phyloP scores from a whole-genome alignment of 2,113 vertebrate species.

The Malaclemys terrapin region DNA sequence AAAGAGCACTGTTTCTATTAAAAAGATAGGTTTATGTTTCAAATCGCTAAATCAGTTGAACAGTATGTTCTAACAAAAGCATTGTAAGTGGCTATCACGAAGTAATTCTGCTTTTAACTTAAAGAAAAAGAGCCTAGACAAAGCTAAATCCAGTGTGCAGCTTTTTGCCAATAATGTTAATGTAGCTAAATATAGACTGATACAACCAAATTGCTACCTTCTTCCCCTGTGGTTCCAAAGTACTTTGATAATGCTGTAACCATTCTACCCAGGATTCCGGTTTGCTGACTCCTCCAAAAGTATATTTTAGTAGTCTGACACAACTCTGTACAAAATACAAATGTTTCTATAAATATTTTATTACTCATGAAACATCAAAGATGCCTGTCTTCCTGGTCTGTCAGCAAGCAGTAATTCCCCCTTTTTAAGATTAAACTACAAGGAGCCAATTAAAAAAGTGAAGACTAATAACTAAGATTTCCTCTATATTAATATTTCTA shows the following conservation, averaged over 20 bases:
- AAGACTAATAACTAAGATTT: neutral
- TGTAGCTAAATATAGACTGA: neutral
- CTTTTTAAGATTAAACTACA: constrained; percentile 17
- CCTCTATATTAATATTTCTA: constrained; percentile 2
- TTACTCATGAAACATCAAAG: constrained; percentile 59
- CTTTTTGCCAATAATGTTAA: neutral
- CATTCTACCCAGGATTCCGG: neutral
- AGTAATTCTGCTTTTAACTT: neutral
- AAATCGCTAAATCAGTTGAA: neutral
- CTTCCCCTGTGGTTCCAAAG: neutral
- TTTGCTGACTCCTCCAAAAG: constrained; percentile 35
- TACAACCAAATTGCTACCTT: neutral
- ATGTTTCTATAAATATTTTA: constrained; percentile 53
- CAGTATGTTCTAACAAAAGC: neutral
- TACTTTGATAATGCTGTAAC: neutral
- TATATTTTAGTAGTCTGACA: constrained; percentile 16
- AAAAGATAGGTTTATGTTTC: neutral
- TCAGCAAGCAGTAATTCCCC: constrained; percentile 29
- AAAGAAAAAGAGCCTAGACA: neutral
- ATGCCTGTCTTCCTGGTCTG: neutral
- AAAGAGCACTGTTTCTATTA: neutral
- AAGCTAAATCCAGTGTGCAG: neutral
- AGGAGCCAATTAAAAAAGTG: constrained; percentile 27
- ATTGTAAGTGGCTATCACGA: neutral
- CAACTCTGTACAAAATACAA: neutral